Evolutionary conservation across 2,113 vertebrate genomes (phyloP).

Genomic region (Cyrtonyx montezumae): DNA sequence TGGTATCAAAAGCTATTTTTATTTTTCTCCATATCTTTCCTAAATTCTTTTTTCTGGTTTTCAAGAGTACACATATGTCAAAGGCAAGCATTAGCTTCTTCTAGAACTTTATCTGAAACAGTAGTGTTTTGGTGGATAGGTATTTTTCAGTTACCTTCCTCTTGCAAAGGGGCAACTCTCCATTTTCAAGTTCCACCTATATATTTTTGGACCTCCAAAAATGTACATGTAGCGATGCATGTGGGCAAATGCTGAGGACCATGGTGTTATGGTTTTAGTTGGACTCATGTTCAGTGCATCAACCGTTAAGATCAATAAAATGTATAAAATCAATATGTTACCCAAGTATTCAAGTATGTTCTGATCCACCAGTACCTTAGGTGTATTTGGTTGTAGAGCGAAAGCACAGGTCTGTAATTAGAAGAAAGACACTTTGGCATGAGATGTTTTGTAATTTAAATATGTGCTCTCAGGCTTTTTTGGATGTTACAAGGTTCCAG

Average conservation of each 20-base stretch:
- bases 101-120: background rate
- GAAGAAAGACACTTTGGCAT: background rate
- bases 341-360: background rate
- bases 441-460: background rate
- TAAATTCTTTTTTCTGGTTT: background rate
- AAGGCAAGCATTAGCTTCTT: background rate
- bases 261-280: background rate
- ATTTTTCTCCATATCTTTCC: background rate
- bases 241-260: background rate
- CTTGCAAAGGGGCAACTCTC: background rate
- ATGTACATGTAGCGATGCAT: accelerated
- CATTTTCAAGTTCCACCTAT: background rate
- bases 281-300: background rate
- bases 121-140: background rate
- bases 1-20: background rate
- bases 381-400: background rate
- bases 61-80: accelerated
- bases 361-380: background rate
- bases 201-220: background rate
- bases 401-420: background rate
- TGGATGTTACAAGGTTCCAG: background rate
- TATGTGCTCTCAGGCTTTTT: background rate
- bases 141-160: background rate
- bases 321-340: background rate
- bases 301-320: no score